Evolutionary conservation across 64 coral and sea anemone species (phyloP), one percentile per base, ranked within the genome.

Genomic region (Exaiptasia diaphana): DNA sequence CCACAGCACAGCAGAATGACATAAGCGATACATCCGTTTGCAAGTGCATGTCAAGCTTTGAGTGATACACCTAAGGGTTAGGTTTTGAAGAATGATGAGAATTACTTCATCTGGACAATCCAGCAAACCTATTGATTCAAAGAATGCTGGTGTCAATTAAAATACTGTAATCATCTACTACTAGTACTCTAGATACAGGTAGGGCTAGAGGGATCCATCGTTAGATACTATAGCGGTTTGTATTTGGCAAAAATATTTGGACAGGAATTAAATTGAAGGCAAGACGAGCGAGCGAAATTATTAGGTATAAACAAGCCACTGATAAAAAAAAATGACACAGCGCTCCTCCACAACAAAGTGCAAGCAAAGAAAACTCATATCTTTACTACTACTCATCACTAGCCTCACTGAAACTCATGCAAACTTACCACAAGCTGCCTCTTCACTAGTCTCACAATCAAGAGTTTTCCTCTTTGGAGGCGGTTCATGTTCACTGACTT

Each of bases 21-120:
- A 72, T 41, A 72, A 44, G 37, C 42, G 17, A 44, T 43, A 72
- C 39, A 72, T 72, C 42, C 68, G 40, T 44, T 41, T 72, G 20
- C 37, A 72, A 43, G 68, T 72, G 25, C 68, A 43, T 72, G 68
- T 24, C 68, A 72, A 72, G 36, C 68, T 72, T 41, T 41, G 68
- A 72, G 45, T 72, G 38, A 41, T 36, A 23, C 37, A 73, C 44
- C 12, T 42, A 42, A 46, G 68, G 37, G 38, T 37, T 73, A 73
- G 68, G 36, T 73, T 42, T 73, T 44, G 38, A 46, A 73, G 74
- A 38, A 77, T 56, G 29, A 55, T 77, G 31, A 39, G 7, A 77
- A 77, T 54, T 37, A 59, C 53, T 77, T 77, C 74, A 77, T 77
- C 74, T 77, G 74, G 74, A 77, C 50, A 54, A 77, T 77, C 74